phyloP scores from a whole-genome alignment of 2,113 vertebrate species.

The Apodemus speciosus region DNA sequence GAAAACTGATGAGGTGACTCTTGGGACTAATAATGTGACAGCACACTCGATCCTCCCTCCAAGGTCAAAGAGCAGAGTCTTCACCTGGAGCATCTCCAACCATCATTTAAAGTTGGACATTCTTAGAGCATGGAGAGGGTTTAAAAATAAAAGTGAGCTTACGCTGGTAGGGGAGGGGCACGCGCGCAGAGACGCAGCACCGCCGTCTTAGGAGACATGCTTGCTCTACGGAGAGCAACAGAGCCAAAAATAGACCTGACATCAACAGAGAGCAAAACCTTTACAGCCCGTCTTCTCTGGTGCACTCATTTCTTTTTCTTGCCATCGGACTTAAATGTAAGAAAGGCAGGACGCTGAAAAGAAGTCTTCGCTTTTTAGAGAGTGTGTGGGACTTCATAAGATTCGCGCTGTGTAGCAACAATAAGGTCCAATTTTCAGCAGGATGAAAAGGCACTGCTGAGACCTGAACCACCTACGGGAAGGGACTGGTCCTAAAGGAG shows the following conservation, averaged over 20 bases:
- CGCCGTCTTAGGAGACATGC: slow-evolving; percentile 51
- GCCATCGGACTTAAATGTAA: slow-evolving; percentile 36
- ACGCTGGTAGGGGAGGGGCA: slow-evolving; percentile 19
- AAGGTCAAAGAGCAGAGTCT: slow-evolving; percentile 66
- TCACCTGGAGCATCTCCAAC: slow-evolving; percentile 62
- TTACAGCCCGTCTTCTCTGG: background rate
- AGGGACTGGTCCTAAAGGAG: background rate
- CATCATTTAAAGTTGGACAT: slow-evolving; percentile 58
- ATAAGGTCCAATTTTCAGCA: background rate
- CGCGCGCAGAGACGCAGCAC: slow-evolving; percentile 51
- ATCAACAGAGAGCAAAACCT: slow-evolving; percentile 60
- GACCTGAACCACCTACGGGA: background rate
- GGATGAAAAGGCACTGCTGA: background rate
- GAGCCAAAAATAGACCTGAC: slow-evolving; percentile 67
- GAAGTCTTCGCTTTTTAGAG: slow-evolving; percentile 68
- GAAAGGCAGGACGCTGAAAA: background rate
- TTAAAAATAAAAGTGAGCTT: slow-evolving; percentile 56
- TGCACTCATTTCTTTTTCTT: background rate
- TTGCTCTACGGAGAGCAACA: slow-evolving; percentile 39
- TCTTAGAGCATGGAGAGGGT: slow-evolving; percentile 47
- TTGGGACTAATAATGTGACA: slow-evolving; percentile 57
- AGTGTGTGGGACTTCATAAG: background rate
- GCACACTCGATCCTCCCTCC: slow-evolving; percentile 60
- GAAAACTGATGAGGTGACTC: slow-evolving; percentile 68
- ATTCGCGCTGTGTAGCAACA: slow-evolving; percentile 47